Base-by-base conservation (phyloP, 2,797 vertebrate genomes). In the Oreochromis mossambicus region DNA sequence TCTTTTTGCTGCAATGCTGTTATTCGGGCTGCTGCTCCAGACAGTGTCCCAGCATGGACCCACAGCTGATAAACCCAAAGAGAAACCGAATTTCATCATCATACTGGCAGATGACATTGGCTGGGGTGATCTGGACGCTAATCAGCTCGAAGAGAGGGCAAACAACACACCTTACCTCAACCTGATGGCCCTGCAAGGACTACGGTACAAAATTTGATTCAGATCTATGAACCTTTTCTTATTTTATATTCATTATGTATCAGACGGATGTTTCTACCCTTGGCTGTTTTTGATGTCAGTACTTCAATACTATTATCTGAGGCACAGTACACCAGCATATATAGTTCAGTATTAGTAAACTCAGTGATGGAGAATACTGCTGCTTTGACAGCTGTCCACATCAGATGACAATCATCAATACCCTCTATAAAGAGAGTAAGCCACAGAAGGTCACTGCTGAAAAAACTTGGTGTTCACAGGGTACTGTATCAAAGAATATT, bases 61-160 rank as follows among this genome's bases (percentile, higher is more conserved):
- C 48, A 10, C 6, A 1, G 79, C 81, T 41, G 10, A 78, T 7
- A 17, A 76, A 24, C 46, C 78, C 19, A 78, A 43, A 6, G 76
- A 36, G 3, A 88, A 38, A 87, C 98, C 98, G 14, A 99, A 98
- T 92, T 98, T 99, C 77, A 97, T 99, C 2, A 81, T 99, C 87
- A 95, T 99, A 87, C 92, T 99, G 92, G 98, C 98, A 0, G 99
- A 99, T 88, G 99, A 99, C 84, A 95, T 99, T 51, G 99, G 99
- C 41, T 99, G 98, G 98, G 98, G 97, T 4, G 99, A 99, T 83
- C 95, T 99, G 81, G 98, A 98, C n/a, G 95, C 94, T 41, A 98
- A 98, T 94, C 95, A 94, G 95, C 94, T 93, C 1, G 83, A 90
- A 11, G 4, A 19, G 61, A 95, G 90, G 81, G 87, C 93, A 0